Evolutionary conservation across 2,888 invertebrate genomes (phyloP).

Genomic region (Trichogramma evanescens): DNA sequence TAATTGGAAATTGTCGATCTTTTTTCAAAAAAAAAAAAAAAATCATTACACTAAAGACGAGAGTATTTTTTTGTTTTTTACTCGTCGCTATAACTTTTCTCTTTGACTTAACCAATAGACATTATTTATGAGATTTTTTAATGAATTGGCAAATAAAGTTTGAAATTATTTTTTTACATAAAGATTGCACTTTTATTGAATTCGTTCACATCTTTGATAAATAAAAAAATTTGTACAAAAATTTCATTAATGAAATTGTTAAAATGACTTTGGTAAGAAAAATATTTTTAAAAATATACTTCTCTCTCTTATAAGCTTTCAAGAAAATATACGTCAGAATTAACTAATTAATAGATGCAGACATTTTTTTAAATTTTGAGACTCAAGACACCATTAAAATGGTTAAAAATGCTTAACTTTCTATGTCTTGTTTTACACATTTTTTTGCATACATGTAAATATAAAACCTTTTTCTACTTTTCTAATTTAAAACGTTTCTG

Average conservation of each 20-base stretch:
- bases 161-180: not conserved
- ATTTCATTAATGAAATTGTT: too few relatives aligned
- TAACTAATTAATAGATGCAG: too few relatives aligned
- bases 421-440: conserved; percentile 1
- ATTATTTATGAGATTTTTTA: too few relatives aligned
- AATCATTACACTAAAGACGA: not conserved
- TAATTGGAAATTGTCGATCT: not conserved
- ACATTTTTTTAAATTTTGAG: too few relatives aligned
- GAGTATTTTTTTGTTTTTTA: too few relatives aligned
- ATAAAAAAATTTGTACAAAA: not conserved
- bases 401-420: not conserved
- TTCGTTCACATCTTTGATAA: not conserved
- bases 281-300: too few relatives aligned
- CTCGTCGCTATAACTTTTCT: too few relatives aligned
- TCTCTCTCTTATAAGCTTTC: too few relatives aligned
- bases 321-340: too few relatives aligned
- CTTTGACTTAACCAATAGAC: too few relatives aligned
- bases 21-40: not conserved
- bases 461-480: conserved; percentile 7
- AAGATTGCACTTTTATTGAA: not conserved
- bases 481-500: conserved; percentile 1
- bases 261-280: too few relatives aligned
- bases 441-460: not conserved
- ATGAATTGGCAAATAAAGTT: too few relatives aligned
- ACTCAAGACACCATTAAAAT: not conserved